Evolutionary conservation across 2,113 vertebrate genomes (phyloP).

Genomic region (Corythoichthys haematopterus): DNA sequence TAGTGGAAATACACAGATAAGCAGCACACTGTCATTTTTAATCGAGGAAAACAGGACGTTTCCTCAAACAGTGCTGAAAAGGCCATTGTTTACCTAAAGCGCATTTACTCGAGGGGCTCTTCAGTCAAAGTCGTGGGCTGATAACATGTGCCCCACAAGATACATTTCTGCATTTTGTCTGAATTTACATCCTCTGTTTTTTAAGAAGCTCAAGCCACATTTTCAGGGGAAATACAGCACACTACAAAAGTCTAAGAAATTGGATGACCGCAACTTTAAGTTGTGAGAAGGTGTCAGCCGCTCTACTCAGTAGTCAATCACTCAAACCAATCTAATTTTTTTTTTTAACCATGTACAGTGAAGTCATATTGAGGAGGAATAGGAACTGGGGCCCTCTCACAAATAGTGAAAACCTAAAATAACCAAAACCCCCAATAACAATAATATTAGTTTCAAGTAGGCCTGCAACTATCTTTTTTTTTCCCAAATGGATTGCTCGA

Average conservation of each 20-base stretch:
- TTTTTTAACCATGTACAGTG: too few species aligned
- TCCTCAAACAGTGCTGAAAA: not conserved
- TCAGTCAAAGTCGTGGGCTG: not conserved
- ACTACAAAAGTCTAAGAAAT: not conserved
- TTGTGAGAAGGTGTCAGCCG: too few species aligned
- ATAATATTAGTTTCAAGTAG: too few species aligned
- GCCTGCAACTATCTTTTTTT: too few species aligned
- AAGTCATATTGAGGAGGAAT: too few species aligned
- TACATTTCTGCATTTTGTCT: not conserved
- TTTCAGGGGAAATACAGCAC: not conserved
- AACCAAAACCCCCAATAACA: too few species aligned
- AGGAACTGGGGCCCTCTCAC: too few species aligned
- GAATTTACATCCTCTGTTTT: not conserved
- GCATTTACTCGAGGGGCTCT: not conserved
- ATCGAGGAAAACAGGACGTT: slow-evolving; percentile 4
- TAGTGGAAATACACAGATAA: slow-evolving; percentile 15
- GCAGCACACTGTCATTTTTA: slow-evolving; percentile 3
- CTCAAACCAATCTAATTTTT: too few species aligned
- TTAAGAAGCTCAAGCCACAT: not conserved
- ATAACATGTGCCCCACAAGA: not conserved
- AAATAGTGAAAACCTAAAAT: too few species aligned
- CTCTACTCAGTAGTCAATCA: too few species aligned
- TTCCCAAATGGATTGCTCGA: too few species aligned
- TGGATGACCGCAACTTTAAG: too few species aligned
- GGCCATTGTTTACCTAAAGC: not conserved